Evolutionary conservation across 2,888 invertebrate species (phyloP).

Genomic region (Tuberolachnus salignus): DNA sequence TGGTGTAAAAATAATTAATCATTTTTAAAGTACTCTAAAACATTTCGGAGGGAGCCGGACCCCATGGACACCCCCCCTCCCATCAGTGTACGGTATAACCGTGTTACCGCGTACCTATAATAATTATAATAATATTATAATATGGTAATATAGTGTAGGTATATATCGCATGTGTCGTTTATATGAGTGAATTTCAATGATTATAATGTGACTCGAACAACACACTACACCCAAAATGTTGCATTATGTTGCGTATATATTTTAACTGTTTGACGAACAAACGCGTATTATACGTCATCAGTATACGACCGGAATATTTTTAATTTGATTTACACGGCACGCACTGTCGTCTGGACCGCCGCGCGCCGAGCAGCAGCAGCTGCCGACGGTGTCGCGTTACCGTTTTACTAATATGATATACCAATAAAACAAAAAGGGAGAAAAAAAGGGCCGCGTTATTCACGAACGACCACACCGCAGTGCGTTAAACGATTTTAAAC

Average conservation of each 20-base stretch:
- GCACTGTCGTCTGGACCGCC: not conserved
- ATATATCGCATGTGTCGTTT: too few species aligned
- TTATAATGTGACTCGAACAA: too few species aligned
- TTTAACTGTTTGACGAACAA: not conserved
- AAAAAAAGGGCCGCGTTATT: conserved; percentile 12
- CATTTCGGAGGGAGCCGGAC: too few species aligned
- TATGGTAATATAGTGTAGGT: too few species aligned
- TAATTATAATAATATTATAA: too few species aligned
- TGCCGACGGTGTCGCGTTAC: conserved; percentile 53
- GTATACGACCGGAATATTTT: not conserved
- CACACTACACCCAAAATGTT: too few species aligned
- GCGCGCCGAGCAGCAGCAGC: conserved; percentile 46
- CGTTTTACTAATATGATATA: conserved; percentile 12
- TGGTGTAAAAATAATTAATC: too few species aligned
- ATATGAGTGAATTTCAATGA: too few species aligned
- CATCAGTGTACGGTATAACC: too few species aligned
- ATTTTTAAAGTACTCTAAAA: too few species aligned
- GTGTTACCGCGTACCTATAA: too few species aligned
- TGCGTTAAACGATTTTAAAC: conserved; percentile 53
- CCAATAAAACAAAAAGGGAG: conserved; percentile 42
- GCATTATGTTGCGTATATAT: not conserved
- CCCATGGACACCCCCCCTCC: too few species aligned
- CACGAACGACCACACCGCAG: conserved; percentile 18
- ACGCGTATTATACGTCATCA: conserved; percentile 1
- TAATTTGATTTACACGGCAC: conserved; percentile 46